Evolutionary conservation across 2,113 vertebrate genomes (phyloP).

Genomic region (Psilopogon haemacephalus): DNA sequence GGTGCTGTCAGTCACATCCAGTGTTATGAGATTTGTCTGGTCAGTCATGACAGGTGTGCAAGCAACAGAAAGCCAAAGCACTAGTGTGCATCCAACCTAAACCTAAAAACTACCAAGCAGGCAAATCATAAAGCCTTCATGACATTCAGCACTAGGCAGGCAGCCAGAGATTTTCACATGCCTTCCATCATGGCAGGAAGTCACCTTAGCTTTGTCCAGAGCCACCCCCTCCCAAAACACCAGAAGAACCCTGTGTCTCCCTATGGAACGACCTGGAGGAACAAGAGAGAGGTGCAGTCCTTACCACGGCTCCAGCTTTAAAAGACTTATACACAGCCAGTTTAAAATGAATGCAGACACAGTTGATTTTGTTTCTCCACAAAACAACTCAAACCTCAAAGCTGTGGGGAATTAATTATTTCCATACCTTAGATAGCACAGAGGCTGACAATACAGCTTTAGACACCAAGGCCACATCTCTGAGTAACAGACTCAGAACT

Average conservation of each 20-base stretch:
- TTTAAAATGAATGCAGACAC: conserved; percentile 7
- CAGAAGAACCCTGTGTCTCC: background rate
- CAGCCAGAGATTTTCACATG: background rate
- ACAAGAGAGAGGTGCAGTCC: background rate
- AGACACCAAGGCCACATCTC: background rate
- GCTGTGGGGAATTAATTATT: conserved; percentile 23
- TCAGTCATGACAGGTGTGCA: background rate
- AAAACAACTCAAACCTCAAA: background rate
- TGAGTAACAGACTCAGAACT: background rate
- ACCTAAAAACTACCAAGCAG: background rate
- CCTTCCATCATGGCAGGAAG: background rate
- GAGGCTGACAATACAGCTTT: background rate
- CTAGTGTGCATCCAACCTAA: accelerated
- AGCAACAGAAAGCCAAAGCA: background rate
- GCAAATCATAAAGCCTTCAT: background rate
- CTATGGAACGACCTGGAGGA: background rate
- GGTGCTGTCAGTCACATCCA: accelerated
- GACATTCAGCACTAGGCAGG: background rate
- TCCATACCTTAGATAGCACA: background rate
- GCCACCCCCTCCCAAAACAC: background rate
- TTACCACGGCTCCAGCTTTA: background rate
- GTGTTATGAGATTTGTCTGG: accelerated
- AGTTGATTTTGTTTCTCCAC: background rate
- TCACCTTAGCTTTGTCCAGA: background rate
- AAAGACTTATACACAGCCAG: background rate